Evolutionary conservation across 2,113 vertebrate species (phyloP).

Genomic region (Cygnus atratus): DNA sequence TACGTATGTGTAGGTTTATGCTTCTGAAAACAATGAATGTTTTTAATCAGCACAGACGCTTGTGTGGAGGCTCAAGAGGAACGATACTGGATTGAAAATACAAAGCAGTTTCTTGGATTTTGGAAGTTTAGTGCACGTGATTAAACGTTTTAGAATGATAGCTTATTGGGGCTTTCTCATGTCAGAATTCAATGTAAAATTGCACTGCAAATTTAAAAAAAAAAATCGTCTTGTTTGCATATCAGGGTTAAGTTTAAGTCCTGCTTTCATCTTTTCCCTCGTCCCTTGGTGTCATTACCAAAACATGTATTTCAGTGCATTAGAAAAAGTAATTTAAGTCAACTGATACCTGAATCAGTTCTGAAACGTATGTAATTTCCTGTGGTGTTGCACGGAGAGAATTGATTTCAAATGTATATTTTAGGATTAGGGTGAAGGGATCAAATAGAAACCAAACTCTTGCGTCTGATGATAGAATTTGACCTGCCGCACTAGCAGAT

Average conservation of each 20-base stretch:
- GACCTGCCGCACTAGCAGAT: not conserved
- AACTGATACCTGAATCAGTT: slow-evolving; percentile 23
- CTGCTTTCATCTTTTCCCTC: slow-evolving; percentile 45
- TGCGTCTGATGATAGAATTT: slow-evolving; percentile 23
- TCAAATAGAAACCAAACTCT: not conserved
- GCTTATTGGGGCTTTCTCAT: not conserved
- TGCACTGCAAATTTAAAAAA: not conserved
- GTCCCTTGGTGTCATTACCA: slow-evolving; percentile 30
- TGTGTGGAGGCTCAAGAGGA: not conserved
- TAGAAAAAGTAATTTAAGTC: slow-evolving; percentile 54
- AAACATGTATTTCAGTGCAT: slow-evolving; percentile 43
- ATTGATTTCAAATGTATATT: slow-evolving; percentile 48
- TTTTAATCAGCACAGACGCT: not conserved
- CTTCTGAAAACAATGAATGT: not conserved
- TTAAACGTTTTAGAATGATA: not conserved
- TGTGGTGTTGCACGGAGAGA: slow-evolving; percentile 34
- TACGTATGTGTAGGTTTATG: not conserved
- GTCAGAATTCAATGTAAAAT: not conserved
- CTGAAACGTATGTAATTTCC: slow-evolving; percentile 37
- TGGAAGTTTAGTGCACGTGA: not conserved
- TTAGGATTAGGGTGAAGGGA: slow-evolving; percentile 33
- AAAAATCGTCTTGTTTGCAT: not conserved
- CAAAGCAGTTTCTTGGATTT: not conserved
- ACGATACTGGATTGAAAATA: not conserved
- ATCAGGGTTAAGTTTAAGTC: not conserved